phyloP scores from a whole-genome alignment of 2,113 vertebrate species.

The Oxygymnocypris stewartii region DNA sequence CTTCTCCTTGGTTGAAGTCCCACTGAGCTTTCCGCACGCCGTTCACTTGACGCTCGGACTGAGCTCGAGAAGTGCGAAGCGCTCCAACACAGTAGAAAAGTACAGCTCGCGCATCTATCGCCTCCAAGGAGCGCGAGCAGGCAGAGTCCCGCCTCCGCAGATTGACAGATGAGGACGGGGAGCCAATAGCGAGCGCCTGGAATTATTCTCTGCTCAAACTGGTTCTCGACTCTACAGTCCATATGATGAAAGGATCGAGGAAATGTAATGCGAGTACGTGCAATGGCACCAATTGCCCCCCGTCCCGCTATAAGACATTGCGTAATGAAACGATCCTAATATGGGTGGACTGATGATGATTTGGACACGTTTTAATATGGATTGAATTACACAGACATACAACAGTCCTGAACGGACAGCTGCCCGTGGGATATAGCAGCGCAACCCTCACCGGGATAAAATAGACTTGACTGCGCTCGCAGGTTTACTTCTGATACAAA shows the following conservation, averaged over 20 bases:
- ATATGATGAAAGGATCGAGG: conserved; percentile 2
- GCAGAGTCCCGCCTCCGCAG: conserved; percentile 57
- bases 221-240: conserved; percentile 25
- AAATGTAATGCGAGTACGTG: background rate
- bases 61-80: conserved; percentile 51
- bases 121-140: conserved; percentile 47
- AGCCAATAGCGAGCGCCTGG: conserved; percentile 52
- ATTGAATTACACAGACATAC: background rate
- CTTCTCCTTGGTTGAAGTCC: conserved; percentile 49
- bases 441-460: conserved; percentile 5
- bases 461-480: background rate
- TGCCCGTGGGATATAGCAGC: background rate
- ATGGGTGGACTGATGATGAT: background rate
- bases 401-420: conserved; percentile 31
- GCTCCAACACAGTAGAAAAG: conserved; percentile 57
- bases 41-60: conserved; percentile 44
- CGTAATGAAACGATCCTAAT: background rate
- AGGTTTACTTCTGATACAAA: conserved; percentile 14
- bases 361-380: background rate
- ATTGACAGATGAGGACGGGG: conserved; percentile 50
- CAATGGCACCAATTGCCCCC: background rate
- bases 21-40: conserved; percentile 43
- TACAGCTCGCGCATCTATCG: conserved; percentile 57
- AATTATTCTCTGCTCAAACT: conserved; percentile 39
- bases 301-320: background rate